These are phyloP conservation scores for Oryzias curvinotus DNA, from an alignment of 2,113 vertebrate genomes.

Conservation along the genomic window DNA sequence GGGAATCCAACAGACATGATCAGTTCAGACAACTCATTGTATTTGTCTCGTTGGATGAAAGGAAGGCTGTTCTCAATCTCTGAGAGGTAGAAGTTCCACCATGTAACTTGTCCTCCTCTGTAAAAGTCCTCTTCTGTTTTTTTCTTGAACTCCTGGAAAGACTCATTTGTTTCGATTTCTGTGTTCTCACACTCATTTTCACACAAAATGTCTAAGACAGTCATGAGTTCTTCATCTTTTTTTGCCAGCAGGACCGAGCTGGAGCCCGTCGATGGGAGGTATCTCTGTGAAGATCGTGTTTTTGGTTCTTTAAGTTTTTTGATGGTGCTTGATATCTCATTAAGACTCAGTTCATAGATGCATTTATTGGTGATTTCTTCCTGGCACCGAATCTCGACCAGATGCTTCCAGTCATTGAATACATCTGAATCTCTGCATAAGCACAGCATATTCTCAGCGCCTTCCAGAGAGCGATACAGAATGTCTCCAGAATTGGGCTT, in stretches of 20 bases:
- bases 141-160: conserved; percentile 70
- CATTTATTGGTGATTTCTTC: conserved; percentile 69
- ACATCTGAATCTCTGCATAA: conserved; percentile 69
- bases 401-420: conserved; percentile 67
- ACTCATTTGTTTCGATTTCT: conserved; percentile 66
- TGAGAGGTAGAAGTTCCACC: conserved; percentile 84
- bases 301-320: conserved; percentile 70
- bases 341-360: conserved; percentile 73
- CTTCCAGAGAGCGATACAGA: conserved; percentile 78
- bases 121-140: conserved; percentile 78
- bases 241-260: conserved; percentile 62
- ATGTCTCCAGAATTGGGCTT: conserved; percentile 77
- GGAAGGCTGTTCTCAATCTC: conserved; percentile 65
- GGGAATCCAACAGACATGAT: conserved; percentile 25
- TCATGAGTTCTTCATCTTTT: conserved; percentile 74
- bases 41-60: conserved; percentile 77
- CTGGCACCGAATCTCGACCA: conserved; percentile 57
- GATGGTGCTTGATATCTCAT: conserved; percentile 75
- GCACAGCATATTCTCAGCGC: conserved; percentile 73
- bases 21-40: conserved; percentile 24
- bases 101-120: conserved; percentile 77
- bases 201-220: conserved; percentile 78
- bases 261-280: conserved; percentile 68
- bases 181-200: conserved; percentile 82
- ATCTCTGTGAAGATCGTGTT: conserved; percentile 67